A percentile compares a stretch with the other conserved stretches of the same genome.
These are phyloP conservation scores for Papilio elwesi DNA, from an alignment of 2,888 invertebrate genomes.

Conservation along the genomic window DNA sequence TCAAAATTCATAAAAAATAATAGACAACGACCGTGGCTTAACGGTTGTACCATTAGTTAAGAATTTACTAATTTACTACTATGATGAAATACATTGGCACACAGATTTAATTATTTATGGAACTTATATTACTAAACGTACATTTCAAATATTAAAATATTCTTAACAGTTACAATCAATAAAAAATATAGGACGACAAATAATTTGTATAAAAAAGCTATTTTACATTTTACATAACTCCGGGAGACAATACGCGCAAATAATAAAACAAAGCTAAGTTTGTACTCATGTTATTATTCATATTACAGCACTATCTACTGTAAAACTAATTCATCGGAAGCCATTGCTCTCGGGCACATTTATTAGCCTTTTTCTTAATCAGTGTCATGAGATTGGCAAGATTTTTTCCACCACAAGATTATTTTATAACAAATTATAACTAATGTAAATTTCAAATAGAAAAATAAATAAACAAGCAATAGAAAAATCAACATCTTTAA, in stretches of 20 bases:
- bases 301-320: not conserved
- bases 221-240: not conserved
- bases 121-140: not conserved
- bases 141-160: constrained; percentile 1
- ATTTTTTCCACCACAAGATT: not conserved
- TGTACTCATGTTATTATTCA: not conserved
- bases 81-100: constrained; percentile 10
- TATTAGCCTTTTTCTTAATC: not conserved
- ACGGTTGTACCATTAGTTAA: not conserved
- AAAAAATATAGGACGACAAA: not conserved
- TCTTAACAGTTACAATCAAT: not conserved
- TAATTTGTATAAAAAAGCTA: not conserved
- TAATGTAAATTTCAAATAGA: constrained; percentile 15
- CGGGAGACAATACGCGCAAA: not conserved
- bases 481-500: constrained; percentile 21
- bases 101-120: constrained; percentile 14
- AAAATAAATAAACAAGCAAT: constrained; percentile 18
- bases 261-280: not conserved
- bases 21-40: too few species aligned
- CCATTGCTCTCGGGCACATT: not conserved
- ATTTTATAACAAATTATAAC: not conserved
- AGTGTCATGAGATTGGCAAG: not conserved
- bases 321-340: not conserved
- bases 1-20: too few species aligned
- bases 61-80: not conserved